Evolutionary conservation across 1,140 invertebrate species (phyloP).

Genomic region (Papilio polyxenes): DNA sequence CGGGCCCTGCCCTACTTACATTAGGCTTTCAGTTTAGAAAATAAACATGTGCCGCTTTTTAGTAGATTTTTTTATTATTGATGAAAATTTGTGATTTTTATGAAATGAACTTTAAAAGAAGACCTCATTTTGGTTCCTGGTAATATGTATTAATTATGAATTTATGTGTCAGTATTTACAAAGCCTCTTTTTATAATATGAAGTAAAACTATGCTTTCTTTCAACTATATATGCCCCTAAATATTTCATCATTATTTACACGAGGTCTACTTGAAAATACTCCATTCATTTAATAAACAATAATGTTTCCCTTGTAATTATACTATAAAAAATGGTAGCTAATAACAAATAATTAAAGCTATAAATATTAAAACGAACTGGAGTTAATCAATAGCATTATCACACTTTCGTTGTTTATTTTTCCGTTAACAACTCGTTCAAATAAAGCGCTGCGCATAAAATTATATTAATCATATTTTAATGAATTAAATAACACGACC

Average conservation of each 20-base stretch:
- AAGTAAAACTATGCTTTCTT: too few species aligned
- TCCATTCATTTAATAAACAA: too few species aligned
- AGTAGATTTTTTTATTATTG: neutral
- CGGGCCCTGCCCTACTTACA: slow-evolving; percentile 31
- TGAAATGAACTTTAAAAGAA: neutral
- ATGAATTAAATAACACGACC: neutral
- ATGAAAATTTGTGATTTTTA: neutral
- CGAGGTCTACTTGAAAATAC: too few species aligned
- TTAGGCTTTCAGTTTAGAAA: slow-evolving; percentile 32
- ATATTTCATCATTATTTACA: too few species aligned
- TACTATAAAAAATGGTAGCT: neutral
- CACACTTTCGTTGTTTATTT: slow-evolving; percentile 26
- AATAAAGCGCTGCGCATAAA: neutral
- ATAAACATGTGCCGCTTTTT: slow-evolving; percentile 24
- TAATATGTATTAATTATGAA: neutral
- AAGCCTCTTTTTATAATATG: too few species aligned
- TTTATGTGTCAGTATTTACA: too few species aligned
- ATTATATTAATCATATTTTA: neutral
- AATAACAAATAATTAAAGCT: neutral
- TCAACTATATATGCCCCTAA: too few species aligned
- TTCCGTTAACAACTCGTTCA: neutral
- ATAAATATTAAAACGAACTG: neutral
- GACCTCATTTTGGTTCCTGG: neutral
- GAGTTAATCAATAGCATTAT: slow-evolving; percentile 25
- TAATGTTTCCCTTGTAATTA: too few species aligned